Evolutionary conservation across 2,113 vertebrate genomes (phyloP), one percentile per base, ranked within the genome.

Genomic region (Shinisaurus crocodilurus): DNA sequence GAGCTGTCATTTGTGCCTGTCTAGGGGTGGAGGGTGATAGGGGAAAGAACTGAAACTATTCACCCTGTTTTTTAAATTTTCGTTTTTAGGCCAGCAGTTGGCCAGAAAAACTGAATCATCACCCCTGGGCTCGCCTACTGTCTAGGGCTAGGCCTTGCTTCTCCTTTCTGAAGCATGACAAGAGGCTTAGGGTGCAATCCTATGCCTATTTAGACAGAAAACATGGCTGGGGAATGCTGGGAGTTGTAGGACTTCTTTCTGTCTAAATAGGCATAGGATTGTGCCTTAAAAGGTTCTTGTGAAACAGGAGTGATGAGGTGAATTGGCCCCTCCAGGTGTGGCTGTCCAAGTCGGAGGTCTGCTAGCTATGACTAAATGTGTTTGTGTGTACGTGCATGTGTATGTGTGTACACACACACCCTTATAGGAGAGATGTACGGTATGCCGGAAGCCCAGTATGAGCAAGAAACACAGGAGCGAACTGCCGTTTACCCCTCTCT

Each of bases 401-500:
- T 6, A 23, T 12, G 10, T 57, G 20, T 15, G 13, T 37, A 34
- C 23, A 37, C 37, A 23, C 25, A 18, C 29, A 8, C 7, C 23
- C 23, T 45, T 29, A 7, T 20, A 15, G 45, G 45, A 88, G n/a
- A 70, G 34, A 90, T 40, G 10, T 34, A 1, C 50, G 23, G 79
- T 82, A 7, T 43, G 23, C 25, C 40, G n/a, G 76, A 90, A 40
- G 45, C 45, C 9, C 34, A 70, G 40, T 27, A 18, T 82, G 25
- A 13, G 1, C 0, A 87, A 37, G 23, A 40, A 34, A 18, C 1
- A 0, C 23, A 0, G 0, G 63, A 65, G 16, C 60, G 34, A 54
- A 1, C 25, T 82, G 9, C 34, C 6, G 7, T 25, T 90, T 25
- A 10, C 12, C 10, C 27, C 43, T 37, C 18, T 12, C 48, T 69